phyloP scores from a whole-genome alignment of 2,113 vertebrate species.

The Ursus arctos region DNA sequence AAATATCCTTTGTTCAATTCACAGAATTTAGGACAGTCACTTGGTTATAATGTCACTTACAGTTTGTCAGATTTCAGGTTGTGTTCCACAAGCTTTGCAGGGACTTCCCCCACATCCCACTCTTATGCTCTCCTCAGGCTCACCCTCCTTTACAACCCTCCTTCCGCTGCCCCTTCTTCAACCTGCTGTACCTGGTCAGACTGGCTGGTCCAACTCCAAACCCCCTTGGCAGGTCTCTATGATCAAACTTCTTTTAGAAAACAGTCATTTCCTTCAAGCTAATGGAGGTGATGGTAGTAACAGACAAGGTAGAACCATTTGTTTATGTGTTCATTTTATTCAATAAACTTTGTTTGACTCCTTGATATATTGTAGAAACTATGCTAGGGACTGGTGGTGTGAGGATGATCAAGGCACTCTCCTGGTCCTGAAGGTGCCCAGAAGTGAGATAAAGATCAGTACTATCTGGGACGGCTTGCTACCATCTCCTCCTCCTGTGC shows the following conservation, averaged over 20 bases:
- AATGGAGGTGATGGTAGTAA: not conserved
- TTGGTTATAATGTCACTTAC: not conserved
- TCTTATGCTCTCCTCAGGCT: accelerated
- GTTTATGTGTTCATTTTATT: not conserved
- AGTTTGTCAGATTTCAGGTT: not conserved
- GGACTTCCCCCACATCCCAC: not conserved
- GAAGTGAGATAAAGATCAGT: not conserved
- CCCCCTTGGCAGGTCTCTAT: not conserved
- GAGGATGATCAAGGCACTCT: too few species aligned
- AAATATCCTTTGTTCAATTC: not conserved
- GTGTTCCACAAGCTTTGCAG: not conserved
- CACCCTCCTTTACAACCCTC: not conserved
- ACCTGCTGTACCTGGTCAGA: not conserved
- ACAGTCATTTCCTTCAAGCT: not conserved
- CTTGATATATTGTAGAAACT: not conserved
- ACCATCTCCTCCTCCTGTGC: not conserved
- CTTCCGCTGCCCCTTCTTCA: not conserved
- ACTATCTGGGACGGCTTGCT: not conserved
- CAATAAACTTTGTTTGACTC: not conserved
- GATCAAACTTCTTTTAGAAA: not conserved
- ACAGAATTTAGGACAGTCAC: not conserved
- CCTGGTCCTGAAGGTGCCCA: not conserved
- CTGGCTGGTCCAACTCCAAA: not conserved
- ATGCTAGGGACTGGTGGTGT: too few species aligned
- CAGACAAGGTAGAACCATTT: not conserved